These are phyloP conservation scores for Seriola quinqueradiata DNA, from an alignment of 2,113 vertebrate species.

Conservation along the genomic window DNA sequence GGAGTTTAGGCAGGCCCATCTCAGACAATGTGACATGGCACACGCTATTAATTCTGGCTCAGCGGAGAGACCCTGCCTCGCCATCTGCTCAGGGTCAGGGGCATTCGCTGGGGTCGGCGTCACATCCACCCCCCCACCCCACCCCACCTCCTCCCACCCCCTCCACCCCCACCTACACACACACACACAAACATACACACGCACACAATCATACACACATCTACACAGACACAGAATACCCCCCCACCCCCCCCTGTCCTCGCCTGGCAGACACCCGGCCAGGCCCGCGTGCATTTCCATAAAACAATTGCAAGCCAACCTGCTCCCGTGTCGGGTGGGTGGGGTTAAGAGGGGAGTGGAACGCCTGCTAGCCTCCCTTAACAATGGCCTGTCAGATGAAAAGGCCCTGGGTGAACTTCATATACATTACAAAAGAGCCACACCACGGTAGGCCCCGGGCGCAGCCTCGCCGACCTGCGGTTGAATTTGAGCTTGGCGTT, in stretches of 20 bases:
- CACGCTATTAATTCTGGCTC: constrained; percentile 93
- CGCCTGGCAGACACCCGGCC: constrained; percentile 85
- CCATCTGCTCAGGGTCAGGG: constrained; percentile 91
- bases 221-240: constrained; percentile 23
- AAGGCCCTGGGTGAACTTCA: constrained; percentile 84
- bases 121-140: constrained; percentile 62
- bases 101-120: constrained; percentile 88
- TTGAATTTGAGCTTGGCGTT: constrained; percentile 81
- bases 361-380: constrained; percentile 57
- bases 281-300: constrained; percentile 84
- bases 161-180: constrained; percentile 45
- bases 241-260: constrained; percentile 42
- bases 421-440: constrained; percentile 90
- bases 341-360: constrained; percentile 72
- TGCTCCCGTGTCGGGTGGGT: constrained; percentile 82
- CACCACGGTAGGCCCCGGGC: constrained; percentile 65
- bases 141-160: not conserved
- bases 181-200: constrained; percentile 55
- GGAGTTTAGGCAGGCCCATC: constrained; percentile 80
- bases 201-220: constrained; percentile 59
- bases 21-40: constrained; percentile 92
- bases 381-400: constrained; percentile 87
- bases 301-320: constrained; percentile 88
- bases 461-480: constrained; percentile 57
- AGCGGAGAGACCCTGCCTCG: constrained; percentile 87